Evolutionary conservation across 2,113 vertebrate species (phyloP), one percentile per base, ranked within the genome.

Genomic region (Saimiri boliviensis): DNA sequence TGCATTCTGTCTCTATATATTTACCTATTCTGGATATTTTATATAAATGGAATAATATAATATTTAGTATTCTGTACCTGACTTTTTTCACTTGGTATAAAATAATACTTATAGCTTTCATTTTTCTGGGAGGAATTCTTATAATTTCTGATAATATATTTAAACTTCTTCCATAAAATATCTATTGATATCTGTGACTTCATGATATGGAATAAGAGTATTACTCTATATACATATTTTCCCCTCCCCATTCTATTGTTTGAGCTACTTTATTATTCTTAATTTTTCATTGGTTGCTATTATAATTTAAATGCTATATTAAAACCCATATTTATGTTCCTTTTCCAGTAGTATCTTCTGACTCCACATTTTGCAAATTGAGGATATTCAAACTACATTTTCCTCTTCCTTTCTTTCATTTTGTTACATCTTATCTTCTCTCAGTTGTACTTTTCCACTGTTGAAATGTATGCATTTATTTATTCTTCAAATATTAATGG

Each of bases 401-500:
- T 37, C 6, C 25, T 88, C 13, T 63, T 93, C 30, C 11, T 87
- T 47, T 74, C 17, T 93, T 92, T 3, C 1, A 1, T 84, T 56
- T 42, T 77, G 45, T 56, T 74, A 52, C 3, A 63, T 4, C 20
- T 84, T 16, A 12, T 35, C 6, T 86, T 77, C 13, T 56, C 12
- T 87, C 2, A 49, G 8, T 37, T 89, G 2, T 6, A 54, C 2
- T 82, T 92, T 73, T 86, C 7, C 6, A 49, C 12, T 68, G 8
- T 49, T 11, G 83, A 90, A 86, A 70, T 58, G 37, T 2, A 79
- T 32, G 2, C 2, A 80, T 45, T 79, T 80, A 47, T 19, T 70
- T 47, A 77, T 40, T 94, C 10, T 95, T 86, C 10, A 60, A 91
- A 74, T 91, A 88, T 91, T 52, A 66, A 88, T 47, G 13, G 86